Evolutionary conservation across 1,140 invertebrate species (phyloP).

Genomic region (Gonatopus flavifemur): DNA sequence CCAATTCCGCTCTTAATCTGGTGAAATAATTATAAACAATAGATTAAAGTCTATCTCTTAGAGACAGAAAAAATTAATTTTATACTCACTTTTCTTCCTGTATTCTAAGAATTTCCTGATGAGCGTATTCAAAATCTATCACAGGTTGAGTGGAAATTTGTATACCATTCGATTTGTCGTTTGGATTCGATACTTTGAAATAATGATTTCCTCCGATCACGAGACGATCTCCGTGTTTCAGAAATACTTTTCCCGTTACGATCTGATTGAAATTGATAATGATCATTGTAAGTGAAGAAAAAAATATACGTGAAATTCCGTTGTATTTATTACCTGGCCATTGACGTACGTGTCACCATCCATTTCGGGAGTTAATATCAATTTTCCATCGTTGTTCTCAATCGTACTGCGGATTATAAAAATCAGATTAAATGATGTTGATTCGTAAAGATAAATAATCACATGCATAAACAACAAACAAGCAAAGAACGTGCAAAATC

Average conservation of each 20-base stretch:
- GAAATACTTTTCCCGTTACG: conserved; percentile 43
- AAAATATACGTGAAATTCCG: conserved; percentile 6
- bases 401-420: conserved; percentile 41
- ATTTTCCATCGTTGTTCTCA: conserved; percentile 55
- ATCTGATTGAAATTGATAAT: too few relatives aligned
- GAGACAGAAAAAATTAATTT: conserved; percentile 2
- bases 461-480: not conserved
- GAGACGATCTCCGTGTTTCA: conserved; percentile 67
- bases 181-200: conserved; percentile 63
- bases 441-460: too few relatives aligned
- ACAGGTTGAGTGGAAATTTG: conserved; percentile 38
- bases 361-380: conserved; percentile 54
- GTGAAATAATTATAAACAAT: conserved; percentile 12
- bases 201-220: conserved; percentile 71
- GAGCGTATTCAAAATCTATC: conserved; percentile 67
- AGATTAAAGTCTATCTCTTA: conserved; percentile 3
- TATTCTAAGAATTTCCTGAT: conserved; percentile 65
- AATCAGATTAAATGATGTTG: too few relatives aligned
- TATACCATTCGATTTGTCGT: conserved; percentile 30
- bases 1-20: conserved; percentile 52
- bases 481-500: not conserved
- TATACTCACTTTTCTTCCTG: conserved; percentile 60
- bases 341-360: conserved; percentile 69
- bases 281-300: not conserved
- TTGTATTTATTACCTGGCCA: conserved; percentile 59